Conservation (phyloP, 2,888 invertebrate species). For the Drosophila colorata region DNA sequence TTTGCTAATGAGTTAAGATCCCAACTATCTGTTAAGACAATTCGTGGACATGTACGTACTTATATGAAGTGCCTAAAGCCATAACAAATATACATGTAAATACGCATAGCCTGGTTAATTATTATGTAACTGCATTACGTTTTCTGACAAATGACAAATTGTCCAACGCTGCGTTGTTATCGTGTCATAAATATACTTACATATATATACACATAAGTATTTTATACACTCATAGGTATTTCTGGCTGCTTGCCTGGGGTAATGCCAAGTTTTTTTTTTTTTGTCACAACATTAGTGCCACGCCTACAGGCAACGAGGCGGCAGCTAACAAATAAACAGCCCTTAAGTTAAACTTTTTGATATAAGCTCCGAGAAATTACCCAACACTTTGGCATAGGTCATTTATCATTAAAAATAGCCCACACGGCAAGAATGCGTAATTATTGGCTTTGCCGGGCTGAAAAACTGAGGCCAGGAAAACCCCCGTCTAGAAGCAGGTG, state of each 20-base stretch:
- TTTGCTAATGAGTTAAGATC: constrained; percentile 31
- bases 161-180: constrained; percentile 31
- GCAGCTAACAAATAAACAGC: constrained; percentile 66
- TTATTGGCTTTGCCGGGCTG: constrained; percentile 63
- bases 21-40: constrained; percentile 27
- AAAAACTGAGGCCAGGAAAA: background rate
- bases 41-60: constrained; percentile 9
- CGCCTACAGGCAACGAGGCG: constrained; percentile 49
- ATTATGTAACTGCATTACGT: constrained; percentile 76
- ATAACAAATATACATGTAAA: constrained; percentile 22
- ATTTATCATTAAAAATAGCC: constrained; percentile 79
- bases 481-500: constrained; percentile 14
- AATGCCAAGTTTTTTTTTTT: constrained; percentile 67
- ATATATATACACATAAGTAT: constrained; percentile 10
- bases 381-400: constrained; percentile 75
- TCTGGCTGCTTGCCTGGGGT: constrained; percentile 11
- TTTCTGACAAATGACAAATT: constrained; percentile 79
- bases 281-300: constrained; percentile 75
- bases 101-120: constrained; percentile 63
- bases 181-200: constrained; percentile 41
- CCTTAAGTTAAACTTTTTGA: constrained; percentile 60
- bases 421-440: constrained; percentile 75
- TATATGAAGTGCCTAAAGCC: constrained; percentile 2
- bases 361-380: constrained; percentile 74
- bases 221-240: constrained; percentile 6